phyloP scores from a whole-genome alignment of 2,113 vertebrate species.

The Mormoops blainvillei region DNA sequence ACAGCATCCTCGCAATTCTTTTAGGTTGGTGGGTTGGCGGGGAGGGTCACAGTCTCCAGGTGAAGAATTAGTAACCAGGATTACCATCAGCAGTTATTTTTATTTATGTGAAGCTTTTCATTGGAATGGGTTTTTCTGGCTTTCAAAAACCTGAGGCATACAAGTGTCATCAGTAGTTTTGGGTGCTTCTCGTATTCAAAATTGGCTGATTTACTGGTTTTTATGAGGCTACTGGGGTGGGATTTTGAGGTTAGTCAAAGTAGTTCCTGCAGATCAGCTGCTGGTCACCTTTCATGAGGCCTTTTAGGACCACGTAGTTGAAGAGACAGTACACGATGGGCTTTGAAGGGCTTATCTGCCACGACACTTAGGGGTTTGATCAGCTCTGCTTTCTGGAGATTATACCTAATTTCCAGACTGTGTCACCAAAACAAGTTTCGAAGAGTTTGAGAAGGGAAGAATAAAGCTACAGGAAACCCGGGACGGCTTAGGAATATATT shows the following conservation, averaged over 20 bases:
- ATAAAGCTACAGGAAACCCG: neutral
- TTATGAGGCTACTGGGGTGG: neutral
- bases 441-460: neutral
- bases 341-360: neutral
- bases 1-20: neutral
- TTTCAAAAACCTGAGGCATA: neutral
- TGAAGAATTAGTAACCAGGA: neutral
- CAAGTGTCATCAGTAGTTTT: neutral
- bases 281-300: neutral
- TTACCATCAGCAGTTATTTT: neutral
- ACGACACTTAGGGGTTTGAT: neutral
- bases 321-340: neutral
- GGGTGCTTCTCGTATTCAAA: neutral
- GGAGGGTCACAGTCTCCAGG: neutral
- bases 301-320: neutral
- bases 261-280: neutral
- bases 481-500: neutral
- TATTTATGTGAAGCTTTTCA: neutral
- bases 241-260: constrained; percentile 26
- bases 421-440: neutral
- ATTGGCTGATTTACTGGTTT: neutral
- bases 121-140: neutral
- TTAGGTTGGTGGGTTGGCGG: neutral
- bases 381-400: neutral
- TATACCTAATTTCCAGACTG: neutral